Conservation (phyloP, 1,140 invertebrate species). For the Megathymus violae region DNA sequence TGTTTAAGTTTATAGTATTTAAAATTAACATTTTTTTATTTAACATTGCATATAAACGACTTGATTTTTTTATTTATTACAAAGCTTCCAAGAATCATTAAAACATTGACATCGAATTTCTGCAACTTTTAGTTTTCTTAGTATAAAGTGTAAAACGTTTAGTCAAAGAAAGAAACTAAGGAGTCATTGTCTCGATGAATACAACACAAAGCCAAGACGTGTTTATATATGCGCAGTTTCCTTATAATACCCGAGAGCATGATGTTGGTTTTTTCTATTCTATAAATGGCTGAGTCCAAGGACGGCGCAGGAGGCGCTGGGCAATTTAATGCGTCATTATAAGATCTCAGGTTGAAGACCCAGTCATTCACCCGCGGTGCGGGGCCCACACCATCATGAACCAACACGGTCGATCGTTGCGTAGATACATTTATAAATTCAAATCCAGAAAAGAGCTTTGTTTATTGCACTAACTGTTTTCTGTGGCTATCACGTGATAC, state of each 20-base stretch:
- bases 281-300: constrained; percentile 43
- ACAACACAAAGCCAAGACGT: background rate
- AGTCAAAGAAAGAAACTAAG: constrained; percentile 3
- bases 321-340: constrained; percentile 48
- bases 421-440: constrained; percentile 8
- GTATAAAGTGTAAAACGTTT: background rate
- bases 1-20: no score
- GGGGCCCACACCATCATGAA: constrained; percentile 10
- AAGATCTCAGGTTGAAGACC: constrained; percentile 60
- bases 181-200: background rate
- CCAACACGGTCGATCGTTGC: constrained; percentile 6
- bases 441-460: background rate
- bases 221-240: constrained; percentile 12
- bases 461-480: constrained; percentile 1
- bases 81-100: no score
- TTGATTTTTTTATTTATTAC: no score
- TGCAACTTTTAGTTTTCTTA: background rate
- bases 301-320: constrained; percentile 47
- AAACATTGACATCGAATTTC: no score
- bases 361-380: constrained; percentile 60
- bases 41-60: no score
- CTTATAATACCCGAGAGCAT: constrained; percentile 12
- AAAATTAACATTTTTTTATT: no score
- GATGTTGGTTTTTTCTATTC: constrained; percentile 32
- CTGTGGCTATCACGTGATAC: constrained; percentile 10